Conservation (phyloP, 2,797 vertebrate genomes). For the Dendrocincla fuliginosa region DNA sequence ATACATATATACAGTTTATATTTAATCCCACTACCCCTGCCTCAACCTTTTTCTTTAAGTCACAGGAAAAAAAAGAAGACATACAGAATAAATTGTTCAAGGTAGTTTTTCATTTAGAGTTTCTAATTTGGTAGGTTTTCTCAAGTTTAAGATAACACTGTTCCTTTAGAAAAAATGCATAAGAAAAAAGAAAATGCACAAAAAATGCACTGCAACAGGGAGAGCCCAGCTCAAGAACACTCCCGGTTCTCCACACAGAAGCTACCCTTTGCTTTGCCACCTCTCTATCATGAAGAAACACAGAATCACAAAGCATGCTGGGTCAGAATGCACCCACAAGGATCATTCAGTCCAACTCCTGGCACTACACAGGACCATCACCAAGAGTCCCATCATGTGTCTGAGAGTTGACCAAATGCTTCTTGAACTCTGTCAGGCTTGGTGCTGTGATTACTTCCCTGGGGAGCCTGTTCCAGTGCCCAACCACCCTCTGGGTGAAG, state of each 20-base stretch:
- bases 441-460: no score
- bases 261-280: neutral
- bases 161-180: neutral
- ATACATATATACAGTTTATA: neutral
- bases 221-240: neutral
- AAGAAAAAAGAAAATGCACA: neutral
- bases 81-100: neutral
- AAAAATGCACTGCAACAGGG: fast-evolving
- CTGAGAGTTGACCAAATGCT: neutral
- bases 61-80: neutral
- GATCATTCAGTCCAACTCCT: no score
- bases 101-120: neutral
- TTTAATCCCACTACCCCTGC: neutral
- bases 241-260: fast-evolving
- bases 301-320: no score
- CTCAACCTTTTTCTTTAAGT: neutral
- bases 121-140: neutral
- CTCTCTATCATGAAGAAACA: neutral
- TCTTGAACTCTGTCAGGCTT: neutral
- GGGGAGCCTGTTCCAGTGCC: neutral
- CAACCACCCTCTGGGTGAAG: neutral
- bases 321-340: neutral
- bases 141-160: neutral
- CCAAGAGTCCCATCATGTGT: neutral
- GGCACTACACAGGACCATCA: neutral